phyloP scores from a whole-genome alignment of 1,140 invertebrate species.

The Heliconius hewitsoni region DNA sequence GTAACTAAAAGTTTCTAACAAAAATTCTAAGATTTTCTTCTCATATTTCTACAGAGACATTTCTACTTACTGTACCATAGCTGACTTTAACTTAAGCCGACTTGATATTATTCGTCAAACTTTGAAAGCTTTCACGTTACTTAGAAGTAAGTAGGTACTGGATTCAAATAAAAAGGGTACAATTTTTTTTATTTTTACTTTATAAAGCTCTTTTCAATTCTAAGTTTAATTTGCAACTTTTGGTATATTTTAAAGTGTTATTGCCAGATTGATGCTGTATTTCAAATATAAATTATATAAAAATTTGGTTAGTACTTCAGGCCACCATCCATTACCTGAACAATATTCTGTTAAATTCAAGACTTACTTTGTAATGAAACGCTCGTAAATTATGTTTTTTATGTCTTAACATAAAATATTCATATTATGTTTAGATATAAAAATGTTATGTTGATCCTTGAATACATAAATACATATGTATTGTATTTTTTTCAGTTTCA shows the following conservation, averaged over 20 bases:
- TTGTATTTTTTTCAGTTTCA: too few relatives aligned
- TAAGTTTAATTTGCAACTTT: neutral
- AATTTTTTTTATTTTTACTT: neutral
- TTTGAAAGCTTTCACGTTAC: neutral
- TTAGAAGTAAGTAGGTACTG: neutral
- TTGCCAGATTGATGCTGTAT: too few relatives aligned
- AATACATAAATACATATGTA: too few relatives aligned
- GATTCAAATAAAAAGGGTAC: neutral
- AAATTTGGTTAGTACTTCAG: neutral
- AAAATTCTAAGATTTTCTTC: neutral
- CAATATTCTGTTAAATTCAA: neutral
- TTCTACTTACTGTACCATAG: slow-evolving; percentile 1
- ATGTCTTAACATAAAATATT: neutral
- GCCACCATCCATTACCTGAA: neutral
- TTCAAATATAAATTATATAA: neutral
- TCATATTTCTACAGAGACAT: neutral
- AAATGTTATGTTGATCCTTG: too few relatives aligned
- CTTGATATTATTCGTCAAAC: neutral
- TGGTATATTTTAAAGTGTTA: too few relatives aligned
- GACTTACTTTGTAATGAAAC: neutral
- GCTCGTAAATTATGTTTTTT: neutral
- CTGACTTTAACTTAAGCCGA: too few relatives aligned
- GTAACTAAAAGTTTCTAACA: neutral
- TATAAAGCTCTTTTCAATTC: neutral
- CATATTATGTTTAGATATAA: neutral